Evolutionary conservation across 2,888 invertebrate species (phyloP).

Genomic region (Gnatocerus cornutus): DNA sequence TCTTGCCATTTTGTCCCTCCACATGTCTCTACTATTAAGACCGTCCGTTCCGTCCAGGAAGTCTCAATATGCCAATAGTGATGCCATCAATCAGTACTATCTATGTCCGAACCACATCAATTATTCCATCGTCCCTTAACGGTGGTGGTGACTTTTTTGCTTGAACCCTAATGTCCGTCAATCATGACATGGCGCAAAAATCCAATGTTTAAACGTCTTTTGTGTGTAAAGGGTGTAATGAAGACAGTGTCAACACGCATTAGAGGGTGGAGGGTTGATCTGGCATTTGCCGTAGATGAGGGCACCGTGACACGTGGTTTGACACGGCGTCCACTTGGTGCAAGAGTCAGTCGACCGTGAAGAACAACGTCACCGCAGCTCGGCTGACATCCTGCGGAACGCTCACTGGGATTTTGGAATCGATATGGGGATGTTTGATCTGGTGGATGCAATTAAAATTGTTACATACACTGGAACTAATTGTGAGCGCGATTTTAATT

Average conservation of each 20-base stretch:
- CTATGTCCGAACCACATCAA: conserved; percentile 64
- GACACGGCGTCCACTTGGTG: conserved; percentile 66
- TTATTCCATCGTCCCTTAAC: conserved; percentile 55
- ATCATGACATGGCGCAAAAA: not conserved
- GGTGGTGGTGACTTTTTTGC: conserved; percentile 37
- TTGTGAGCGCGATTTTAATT: too few species aligned
- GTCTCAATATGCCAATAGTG: conserved; percentile 70
- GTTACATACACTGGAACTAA: too few species aligned
- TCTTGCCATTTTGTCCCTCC: conserved; percentile 7
- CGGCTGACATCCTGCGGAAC: conserved; percentile 59
- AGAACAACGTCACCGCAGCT: conserved; percentile 62
- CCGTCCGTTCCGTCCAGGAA: conserved; percentile 54
- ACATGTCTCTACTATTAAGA: conserved; percentile 13
- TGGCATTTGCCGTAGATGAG: conserved; percentile 52
- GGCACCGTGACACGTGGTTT: conserved; percentile 64
- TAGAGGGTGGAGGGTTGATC: conserved; percentile 9
- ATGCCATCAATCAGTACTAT: conserved; percentile 70
- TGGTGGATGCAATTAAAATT: not conserved
- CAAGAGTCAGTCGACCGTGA: conserved; percentile 61
- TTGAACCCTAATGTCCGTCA: conserved; percentile 5
- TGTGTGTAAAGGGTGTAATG: conserved; percentile 9
- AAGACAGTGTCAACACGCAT: conserved; percentile 25
- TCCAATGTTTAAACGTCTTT: conserved; percentile 16
- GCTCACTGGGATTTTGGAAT: conserved; percentile 59
- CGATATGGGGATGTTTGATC: conserved; percentile 1